Percentiles rank a stretch among this genome's conserved stretches.
Conservation (phyloP, 2,888 invertebrate species). For the Axea sp. region DNA sequence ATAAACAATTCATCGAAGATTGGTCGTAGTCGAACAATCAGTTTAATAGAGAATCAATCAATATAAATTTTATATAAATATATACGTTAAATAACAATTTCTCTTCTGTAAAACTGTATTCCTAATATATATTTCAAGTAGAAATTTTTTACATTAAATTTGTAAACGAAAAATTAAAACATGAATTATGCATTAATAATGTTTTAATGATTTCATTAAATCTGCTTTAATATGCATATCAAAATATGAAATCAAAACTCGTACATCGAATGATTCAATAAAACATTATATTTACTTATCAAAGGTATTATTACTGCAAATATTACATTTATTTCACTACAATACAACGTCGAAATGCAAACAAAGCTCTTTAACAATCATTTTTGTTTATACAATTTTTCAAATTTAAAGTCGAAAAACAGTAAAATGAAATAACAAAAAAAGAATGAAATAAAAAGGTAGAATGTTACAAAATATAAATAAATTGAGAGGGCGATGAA, state of each 20-base stretch:
- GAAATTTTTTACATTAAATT: no score
- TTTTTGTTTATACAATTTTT: conserved; percentile 2
- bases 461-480: not conserved
- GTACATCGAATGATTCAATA: not conserved
- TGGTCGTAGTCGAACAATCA: no score
- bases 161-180: no score
- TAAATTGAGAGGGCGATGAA: not conserved
- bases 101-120: no score
- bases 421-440: not conserved
- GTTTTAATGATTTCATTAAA: not conserved
- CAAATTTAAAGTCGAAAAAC: not conserved
- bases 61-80: no score
- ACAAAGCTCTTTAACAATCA: not conserved
- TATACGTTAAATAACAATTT: no score
- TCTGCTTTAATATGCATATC: not conserved
- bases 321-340: conserved; percentile 1
- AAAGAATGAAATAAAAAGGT: no score
- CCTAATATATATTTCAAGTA: no score
- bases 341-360: not conserved
- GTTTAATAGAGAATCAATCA: no score
- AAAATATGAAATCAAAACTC: not conserved
- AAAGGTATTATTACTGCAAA: conserved; percentile 9
- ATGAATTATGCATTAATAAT: no score
- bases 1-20: no score
- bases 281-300: not conserved